phyloP scores from a whole-genome alignment of 2,113 vertebrate genomes.

The Heterochromis multidens region DNA sequence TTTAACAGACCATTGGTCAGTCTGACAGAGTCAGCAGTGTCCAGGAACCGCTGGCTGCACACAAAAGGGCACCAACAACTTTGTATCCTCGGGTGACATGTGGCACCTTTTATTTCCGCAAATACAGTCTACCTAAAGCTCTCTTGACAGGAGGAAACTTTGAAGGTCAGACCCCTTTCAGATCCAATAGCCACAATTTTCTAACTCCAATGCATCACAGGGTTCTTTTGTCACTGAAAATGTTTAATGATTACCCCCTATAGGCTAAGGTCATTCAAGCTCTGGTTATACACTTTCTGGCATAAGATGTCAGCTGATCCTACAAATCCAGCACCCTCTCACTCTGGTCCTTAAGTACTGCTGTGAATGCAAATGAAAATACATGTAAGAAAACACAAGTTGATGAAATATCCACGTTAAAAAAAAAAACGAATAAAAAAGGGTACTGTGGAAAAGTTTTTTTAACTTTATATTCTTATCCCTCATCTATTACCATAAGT shows the following conservation, averaged over 20 bases:
- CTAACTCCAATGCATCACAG: not conserved
- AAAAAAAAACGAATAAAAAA: too few species aligned
- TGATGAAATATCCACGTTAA: not conserved
- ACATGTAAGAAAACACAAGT: not conserved
- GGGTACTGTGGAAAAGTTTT: not conserved
- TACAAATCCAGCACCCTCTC: not conserved
- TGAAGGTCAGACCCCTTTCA: slow-evolving; percentile 67
- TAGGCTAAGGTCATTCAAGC: not conserved
- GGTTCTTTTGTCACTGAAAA: slow-evolving; percentile 43
- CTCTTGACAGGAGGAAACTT: slow-evolving; percentile 23
- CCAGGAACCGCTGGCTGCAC: not conserved
- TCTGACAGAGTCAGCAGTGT: slow-evolving; percentile 22
- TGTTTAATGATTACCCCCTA: slow-evolving; percentile 37
- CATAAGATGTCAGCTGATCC: not conserved
- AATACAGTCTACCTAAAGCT: slow-evolving; percentile 6
- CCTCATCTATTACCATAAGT: not conserved
- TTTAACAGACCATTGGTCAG: slow-evolving; percentile 30
- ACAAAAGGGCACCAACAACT: slow-evolving; percentile 35
- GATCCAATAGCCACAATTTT: not conserved
- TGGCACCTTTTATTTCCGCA: slow-evolving; percentile 21
- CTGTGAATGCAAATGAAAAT: not conserved
- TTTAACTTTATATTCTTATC: not conserved
- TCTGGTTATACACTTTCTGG: not conserved
- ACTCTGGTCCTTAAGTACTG: not conserved
- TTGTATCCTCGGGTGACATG: slow-evolving; percentile 9